A percentile compares a stretch with the other conserved stretches of the same genome.
phyloP scores from a whole-genome alignment of 2,797 vertebrate species.

The Hydrolagus colliei region DNA sequence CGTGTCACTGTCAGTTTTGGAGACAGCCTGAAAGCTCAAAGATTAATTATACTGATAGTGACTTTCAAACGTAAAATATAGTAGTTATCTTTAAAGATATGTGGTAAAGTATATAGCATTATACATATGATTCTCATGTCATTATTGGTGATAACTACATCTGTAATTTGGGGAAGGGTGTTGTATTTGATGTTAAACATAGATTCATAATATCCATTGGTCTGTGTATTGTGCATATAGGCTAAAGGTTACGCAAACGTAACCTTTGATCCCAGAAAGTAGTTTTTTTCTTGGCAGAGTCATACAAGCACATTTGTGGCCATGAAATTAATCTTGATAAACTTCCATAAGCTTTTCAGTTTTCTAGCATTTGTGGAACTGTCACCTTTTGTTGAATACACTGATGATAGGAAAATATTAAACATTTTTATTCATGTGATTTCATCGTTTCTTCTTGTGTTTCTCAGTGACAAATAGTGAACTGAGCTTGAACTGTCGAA shows the following conservation, averaged over 20 bases:
- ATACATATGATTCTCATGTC: slow-evolving; percentile 3
- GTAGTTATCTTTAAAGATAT: slow-evolving; percentile 7
- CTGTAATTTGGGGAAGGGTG: neutral
- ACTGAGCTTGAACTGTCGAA: neutral
- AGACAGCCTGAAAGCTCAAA: slow-evolving; percentile 22
- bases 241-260: neutral
- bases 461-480: neutral
- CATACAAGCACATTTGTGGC: neutral
- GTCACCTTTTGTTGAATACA: neutral
- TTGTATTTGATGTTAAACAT: neutral
- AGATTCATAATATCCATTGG: neutral
- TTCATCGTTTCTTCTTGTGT: neutral
- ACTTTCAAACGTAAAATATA: slow-evolving; percentile 19
- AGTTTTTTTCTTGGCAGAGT: slow-evolving; percentile 2
- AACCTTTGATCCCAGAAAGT: neutral
- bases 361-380: neutral
- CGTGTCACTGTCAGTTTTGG: slow-evolving; percentile 21
- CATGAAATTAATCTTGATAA: slow-evolving; percentile 2
- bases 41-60: slow-evolving; percentile 26
- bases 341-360: neutral
- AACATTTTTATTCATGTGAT: neutral
- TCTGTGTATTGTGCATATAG: neutral
- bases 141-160: neutral
- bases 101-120: slow-evolving; percentile 7
- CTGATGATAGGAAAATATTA: neutral